Conservation (phyloP, 1,140 invertebrate species). For the Microplitis mediator region DNA sequence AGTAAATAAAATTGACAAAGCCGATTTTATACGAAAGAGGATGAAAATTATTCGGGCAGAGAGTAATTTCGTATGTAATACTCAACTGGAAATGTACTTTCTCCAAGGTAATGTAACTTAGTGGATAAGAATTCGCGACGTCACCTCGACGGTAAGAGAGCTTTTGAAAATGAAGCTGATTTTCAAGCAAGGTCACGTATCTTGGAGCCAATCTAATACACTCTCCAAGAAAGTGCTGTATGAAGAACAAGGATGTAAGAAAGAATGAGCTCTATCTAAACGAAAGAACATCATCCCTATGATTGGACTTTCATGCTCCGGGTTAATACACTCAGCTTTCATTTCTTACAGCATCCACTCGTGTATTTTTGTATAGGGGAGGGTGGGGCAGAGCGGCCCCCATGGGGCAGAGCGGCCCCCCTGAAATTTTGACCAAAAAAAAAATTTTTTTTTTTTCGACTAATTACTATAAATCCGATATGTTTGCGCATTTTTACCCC, state of each 20-base stretch:
- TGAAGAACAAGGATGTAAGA: constrained; percentile 25
- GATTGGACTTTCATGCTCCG: constrained; percentile 39
- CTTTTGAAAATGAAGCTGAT: constrained; percentile 49
- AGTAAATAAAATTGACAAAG: constrained; percentile 4
- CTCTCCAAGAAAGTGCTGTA: constrained; percentile 36
- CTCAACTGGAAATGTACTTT: neutral
- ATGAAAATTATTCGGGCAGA: neutral
- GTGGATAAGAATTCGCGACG: constrained; percentile 16
- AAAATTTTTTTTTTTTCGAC: too few relatives aligned
- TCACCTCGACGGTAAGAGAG: constrained; percentile 24
- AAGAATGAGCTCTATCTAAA: constrained; percentile 14
- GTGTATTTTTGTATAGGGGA: too few relatives aligned
- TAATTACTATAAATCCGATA: too few relatives aligned
- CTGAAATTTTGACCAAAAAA: too few relatives aligned
- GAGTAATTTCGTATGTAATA: neutral
- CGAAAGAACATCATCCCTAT: constrained; percentile 35
- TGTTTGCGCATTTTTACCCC: too few relatives aligned
- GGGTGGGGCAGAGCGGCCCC: too few relatives aligned
- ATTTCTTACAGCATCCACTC: neutral
- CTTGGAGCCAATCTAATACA: constrained; percentile 59
- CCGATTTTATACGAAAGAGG: neutral
- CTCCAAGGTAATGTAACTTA: constrained; percentile 6
- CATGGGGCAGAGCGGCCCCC: too few relatives aligned
- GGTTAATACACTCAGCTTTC: constrained; percentile 10
- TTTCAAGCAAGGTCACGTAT: constrained; percentile 59